Evolutionary conservation across 2,113 vertebrate species (phyloP).

Genomic region (Leptobrachium ailaonicum): DNA sequence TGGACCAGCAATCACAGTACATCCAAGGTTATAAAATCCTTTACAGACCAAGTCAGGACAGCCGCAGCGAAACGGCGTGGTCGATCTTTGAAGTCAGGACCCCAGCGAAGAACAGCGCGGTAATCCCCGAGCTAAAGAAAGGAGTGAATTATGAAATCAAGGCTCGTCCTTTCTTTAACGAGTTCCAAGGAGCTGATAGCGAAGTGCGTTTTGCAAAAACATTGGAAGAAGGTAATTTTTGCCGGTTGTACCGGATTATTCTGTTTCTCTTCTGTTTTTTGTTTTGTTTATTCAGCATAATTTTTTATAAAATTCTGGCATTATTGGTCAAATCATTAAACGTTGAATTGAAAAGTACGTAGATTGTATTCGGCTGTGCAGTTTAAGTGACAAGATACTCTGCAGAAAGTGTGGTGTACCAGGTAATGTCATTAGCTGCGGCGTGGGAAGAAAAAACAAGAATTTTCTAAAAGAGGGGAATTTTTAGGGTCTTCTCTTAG

Average conservation of each 20-base stretch:
- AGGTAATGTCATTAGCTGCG: no score
- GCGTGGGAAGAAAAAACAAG: no score
- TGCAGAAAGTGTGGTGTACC: no score
- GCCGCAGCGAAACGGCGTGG: constrained; percentile 82
- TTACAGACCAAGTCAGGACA: constrained; percentile 79
- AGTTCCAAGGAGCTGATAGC: constrained; percentile 97
- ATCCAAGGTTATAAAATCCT: constrained; percentile 96
- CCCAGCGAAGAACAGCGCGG: constrained; percentile 82
- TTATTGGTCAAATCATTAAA: no score
- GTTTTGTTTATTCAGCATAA: no score
- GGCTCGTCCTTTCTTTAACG: constrained; percentile 95
- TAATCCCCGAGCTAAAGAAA: constrained; percentile 88
- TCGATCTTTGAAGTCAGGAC: constrained; percentile 91
- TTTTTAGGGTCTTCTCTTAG: no score
- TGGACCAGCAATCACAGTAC: constrained; percentile 95
- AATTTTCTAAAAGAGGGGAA: no score
- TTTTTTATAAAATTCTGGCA: no score
- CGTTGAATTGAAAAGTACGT: no score
- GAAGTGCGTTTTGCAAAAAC: constrained; percentile 94
- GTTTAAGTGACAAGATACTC: no score
- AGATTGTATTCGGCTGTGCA: no score
- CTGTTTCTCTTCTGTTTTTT: no score
- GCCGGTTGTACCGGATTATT: constrained; percentile 52
- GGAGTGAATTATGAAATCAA: constrained; percentile 96
- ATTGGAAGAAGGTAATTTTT: constrained; percentile 88